Conservation (phyloP, 1,140 invertebrate species). For the Babylonia areolata region DNA sequence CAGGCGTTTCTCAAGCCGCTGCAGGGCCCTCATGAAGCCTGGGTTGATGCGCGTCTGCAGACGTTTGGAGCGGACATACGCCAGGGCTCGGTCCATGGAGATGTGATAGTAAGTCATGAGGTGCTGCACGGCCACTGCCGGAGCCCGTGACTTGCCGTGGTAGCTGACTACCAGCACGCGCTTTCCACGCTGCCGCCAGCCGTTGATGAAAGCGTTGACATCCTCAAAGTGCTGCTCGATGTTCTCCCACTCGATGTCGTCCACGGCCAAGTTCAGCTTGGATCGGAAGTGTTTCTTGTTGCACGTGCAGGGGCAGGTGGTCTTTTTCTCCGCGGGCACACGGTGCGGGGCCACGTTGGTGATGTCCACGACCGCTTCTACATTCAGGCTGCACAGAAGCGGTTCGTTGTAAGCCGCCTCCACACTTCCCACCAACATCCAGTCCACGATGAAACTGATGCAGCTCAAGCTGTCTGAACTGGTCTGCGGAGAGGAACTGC, state of each 20-base stretch:
- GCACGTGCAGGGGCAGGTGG: constrained; percentile 67
- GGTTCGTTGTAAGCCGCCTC: constrained; percentile 68
- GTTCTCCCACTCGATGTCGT: constrained; percentile 65
- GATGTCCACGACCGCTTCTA: constrained; percentile 68
- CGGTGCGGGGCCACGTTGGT: constrained; percentile 59
- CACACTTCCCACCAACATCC: constrained; percentile 66
- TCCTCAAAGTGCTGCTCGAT: constrained; percentile 69
- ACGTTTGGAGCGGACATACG: constrained; percentile 60
- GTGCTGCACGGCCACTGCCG: constrained; percentile 69
- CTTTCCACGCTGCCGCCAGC: constrained; percentile 56
- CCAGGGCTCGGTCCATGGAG: constrained; percentile 59
- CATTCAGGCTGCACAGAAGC: constrained; percentile 64
- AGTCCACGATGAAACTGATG: constrained; percentile 63
- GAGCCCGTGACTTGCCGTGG: constrained; percentile 65
- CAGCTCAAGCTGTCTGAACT: constrained; percentile 33
- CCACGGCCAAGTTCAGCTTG: constrained; percentile 64
- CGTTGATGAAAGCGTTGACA: constrained; percentile 71
- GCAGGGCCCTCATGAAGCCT: constrained; percentile 57
- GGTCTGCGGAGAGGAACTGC: not conserved
- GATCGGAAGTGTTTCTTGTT: constrained; percentile 65
- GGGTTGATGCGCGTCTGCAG: constrained; percentile 62
- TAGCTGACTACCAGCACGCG: constrained; percentile 68
- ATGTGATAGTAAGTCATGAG: constrained; percentile 65
- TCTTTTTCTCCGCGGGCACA: constrained; percentile 59
- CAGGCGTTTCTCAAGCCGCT: constrained; percentile 53